Percentiles rank a stretch among this genome's conserved stretches.
Evolutionary conservation across 2,888 invertebrate genomes (phyloP).

Genomic region (Caenorhabditis sp.): DNA sequence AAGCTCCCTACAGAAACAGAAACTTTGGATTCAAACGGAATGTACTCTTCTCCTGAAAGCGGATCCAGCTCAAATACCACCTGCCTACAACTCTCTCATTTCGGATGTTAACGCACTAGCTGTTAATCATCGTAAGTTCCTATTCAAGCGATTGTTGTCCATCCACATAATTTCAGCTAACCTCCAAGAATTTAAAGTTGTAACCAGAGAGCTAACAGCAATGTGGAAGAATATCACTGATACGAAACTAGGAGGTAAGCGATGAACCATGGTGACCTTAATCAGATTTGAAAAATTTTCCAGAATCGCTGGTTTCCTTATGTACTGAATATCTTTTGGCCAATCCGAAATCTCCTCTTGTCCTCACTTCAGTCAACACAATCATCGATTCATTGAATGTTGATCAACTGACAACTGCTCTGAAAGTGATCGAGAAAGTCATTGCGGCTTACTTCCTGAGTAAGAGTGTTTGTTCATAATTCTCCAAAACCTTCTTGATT

Average conservation of each 20-base stretch:
- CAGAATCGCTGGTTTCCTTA: slow-evolving; percentile 71
- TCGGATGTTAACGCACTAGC: slow-evolving; percentile 70
- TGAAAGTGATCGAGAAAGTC: slow-evolving; percentile 76
- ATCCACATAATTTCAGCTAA: slow-evolving; percentile 59
- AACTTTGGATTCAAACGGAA: slow-evolving; percentile 73
- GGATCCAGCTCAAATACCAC: slow-evolving; percentile 49
- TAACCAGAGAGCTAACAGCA: slow-evolving; percentile 77
- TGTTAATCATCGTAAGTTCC: slow-evolving; percentile 60
- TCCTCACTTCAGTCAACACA: slow-evolving; percentile 69
- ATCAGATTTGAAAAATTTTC: background rate
- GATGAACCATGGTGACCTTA: background rate
- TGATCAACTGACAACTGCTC: slow-evolving; percentile 73
- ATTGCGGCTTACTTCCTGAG: slow-evolving; percentile 77
- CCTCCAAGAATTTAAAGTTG: slow-evolving; percentile 66
- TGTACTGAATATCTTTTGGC: slow-evolving; percentile 69
- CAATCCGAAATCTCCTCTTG: slow-evolving; percentile 68
- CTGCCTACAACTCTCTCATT: slow-evolving; percentile 71
- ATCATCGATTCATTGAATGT: slow-evolving; percentile 70
- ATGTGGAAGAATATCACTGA: slow-evolving; percentile 76
- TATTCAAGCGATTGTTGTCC: background rate
- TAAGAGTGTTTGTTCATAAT: slow-evolving; percentile 46
- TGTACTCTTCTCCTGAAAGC: slow-evolving; percentile 71
- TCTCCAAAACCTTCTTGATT: background rate
- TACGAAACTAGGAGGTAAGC: slow-evolving; percentile 69
- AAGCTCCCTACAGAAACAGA: slow-evolving; percentile 68